A percentile compares a stretch with the other conserved stretches of the same genome.
phyloP scores from a whole-genome alignment of 1,140 invertebrate species.

The Brachionus paranguensis region DNA sequence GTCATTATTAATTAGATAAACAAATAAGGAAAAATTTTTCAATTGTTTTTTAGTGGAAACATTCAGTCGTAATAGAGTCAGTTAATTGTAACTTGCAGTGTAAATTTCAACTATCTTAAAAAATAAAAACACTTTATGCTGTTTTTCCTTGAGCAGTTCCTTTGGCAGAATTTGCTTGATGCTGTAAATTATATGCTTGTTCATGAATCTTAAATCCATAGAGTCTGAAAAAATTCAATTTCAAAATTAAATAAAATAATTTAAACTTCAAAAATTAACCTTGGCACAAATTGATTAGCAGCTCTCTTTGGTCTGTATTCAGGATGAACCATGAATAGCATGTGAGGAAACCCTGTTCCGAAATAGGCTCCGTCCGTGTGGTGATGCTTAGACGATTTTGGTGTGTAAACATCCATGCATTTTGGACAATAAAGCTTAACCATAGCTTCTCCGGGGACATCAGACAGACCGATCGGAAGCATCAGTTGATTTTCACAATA shows the following conservation, averaged over 20 bases:
- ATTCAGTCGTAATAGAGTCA: not conserved
- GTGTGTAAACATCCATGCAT: conserved; percentile 98
- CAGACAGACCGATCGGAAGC: conserved; percentile 87
- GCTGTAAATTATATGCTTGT: conserved; percentile 71
- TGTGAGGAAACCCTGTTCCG: conserved; percentile 97
- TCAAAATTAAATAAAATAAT: not conserved
- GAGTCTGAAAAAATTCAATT: conserved; percentile 66
- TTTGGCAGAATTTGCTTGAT: conserved; percentile 34
- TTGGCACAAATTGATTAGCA: conserved; percentile 91
- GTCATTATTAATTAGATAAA: not conserved
- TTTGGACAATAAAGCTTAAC: conserved; percentile 99
- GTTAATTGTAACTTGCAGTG: not conserved
- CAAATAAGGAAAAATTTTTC: not conserved
- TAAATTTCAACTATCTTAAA: not conserved
- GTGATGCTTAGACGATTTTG: conserved; percentile 96
- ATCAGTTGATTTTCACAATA: conserved; percentile 98
- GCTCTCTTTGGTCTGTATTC: conserved; percentile 95
- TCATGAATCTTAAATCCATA: conserved; percentile 99
- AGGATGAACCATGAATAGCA: conserved; percentile 99
- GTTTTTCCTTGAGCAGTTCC: not conserved
- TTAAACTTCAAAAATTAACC: conserved; percentile 46
- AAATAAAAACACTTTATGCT: not conserved
- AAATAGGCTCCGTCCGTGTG: conserved; percentile 99
- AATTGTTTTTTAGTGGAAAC: not conserved
- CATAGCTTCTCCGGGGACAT: conserved; percentile 98